These are phyloP conservation scores for Tetragonula clypearis DNA, from an alignment of 1,140 invertebrate species.

Conservation along the genomic window DNA sequence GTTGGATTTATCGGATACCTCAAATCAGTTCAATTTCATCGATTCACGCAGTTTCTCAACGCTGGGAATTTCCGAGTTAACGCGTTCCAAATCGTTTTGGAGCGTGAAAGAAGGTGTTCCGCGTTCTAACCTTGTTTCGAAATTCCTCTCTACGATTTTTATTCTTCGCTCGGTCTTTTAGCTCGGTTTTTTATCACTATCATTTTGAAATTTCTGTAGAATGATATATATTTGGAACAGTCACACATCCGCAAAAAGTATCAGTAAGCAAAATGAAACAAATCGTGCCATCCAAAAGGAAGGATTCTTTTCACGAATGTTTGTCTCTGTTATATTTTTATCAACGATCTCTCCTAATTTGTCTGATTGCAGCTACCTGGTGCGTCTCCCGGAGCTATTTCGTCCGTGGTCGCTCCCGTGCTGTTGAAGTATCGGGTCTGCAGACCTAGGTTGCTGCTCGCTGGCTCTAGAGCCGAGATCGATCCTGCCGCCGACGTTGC, in stretches of 20 bases:
- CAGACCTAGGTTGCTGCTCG: conserved; percentile 81
- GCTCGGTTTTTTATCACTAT: too few species aligned
- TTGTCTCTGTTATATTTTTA: neutral
- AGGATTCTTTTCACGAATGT: neutral
- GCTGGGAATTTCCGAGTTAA: neutral
- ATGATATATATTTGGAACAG: neutral
- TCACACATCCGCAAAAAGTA: neutral
- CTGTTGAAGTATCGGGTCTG: conserved; percentile 81
- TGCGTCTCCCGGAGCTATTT: conserved; percentile 77
- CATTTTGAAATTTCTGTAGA: too few species aligned
- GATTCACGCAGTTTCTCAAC: neutral
- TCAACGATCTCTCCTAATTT: neutral
- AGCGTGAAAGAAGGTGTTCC: neutral
- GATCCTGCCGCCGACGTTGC: conserved; percentile 83
- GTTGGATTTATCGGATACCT: neutral
- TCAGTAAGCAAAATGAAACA: neutral
- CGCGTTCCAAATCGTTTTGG: neutral
- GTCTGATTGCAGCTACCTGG: conserved; percentile 73
- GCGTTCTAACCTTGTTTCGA: neutral
- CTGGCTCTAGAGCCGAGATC: conserved; percentile 85
- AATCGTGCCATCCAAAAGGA: neutral
- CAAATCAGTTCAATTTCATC: neutral
- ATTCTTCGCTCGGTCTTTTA: too few species aligned
- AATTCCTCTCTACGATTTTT: neutral
- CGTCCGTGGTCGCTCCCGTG: conserved; percentile 81